Evolutionary conservation across 2,888 invertebrate species (phyloP).

Genomic region (Podabrus alpinus): DNA sequence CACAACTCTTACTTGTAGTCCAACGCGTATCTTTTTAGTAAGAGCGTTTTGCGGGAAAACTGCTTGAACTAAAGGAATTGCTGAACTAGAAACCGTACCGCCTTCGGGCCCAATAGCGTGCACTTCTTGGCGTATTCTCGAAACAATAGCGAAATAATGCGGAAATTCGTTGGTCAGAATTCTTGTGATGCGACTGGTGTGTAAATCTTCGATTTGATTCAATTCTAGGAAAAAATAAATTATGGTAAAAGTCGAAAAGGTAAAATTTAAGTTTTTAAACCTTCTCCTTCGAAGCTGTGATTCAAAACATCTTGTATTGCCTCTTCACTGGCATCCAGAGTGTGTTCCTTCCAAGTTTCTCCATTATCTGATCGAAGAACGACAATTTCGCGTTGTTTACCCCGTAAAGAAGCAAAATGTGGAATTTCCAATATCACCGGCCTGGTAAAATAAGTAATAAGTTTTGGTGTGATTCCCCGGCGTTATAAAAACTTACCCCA

Average conservation of each 20-base stretch:
- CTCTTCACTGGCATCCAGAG: conserved; percentile 81
- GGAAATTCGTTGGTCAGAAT: conserved; percentile 97
- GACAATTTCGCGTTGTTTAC: conserved; percentile 94
- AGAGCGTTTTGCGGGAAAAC: conserved; percentile 93
- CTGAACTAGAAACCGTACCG: conserved; percentile 91
- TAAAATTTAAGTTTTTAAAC: conserved; percentile 49
- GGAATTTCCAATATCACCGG: conserved; percentile 95
- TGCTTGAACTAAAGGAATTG: conserved; percentile 85
- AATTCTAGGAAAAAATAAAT: conserved; percentile 61
- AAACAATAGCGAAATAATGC: conserved; percentile 96
- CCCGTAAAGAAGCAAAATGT: conserved; percentile 93
- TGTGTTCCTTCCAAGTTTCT: conserved; percentile 97
- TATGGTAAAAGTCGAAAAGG: not conserved
- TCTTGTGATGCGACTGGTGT: conserved; percentile 88
- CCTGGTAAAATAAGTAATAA: conserved; percentile 56
- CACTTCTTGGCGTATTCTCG: conserved; percentile 93
- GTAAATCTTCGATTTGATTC: conserved; percentile 79
- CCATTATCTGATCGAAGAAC: conserved; percentile 96
- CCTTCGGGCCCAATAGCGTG: conserved; percentile 97
- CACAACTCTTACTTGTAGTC: conserved; percentile 74
- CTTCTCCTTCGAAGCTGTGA: conserved; percentile 87
- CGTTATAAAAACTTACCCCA: conserved; percentile 70
- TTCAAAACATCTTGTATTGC: conserved; percentile 90
- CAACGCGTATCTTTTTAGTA: conserved; percentile 99
- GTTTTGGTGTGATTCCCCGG: not conserved